Base-by-base conservation (phyloP, 2,888 invertebrate genomes). In the Polietes domitor region DNA sequence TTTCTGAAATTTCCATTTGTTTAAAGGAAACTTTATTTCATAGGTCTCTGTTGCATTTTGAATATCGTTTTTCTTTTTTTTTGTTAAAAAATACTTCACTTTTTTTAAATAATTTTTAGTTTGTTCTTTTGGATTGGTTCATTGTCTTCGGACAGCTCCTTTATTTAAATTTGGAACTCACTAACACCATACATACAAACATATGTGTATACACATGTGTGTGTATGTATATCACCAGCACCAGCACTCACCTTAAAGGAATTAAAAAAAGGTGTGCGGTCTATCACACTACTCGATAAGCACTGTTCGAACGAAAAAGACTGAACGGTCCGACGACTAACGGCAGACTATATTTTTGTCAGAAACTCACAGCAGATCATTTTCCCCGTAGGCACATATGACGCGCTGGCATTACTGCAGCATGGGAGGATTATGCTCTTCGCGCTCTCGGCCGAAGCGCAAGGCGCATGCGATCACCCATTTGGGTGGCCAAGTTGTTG, bases 251-350 rank as follows among this genome's bases (percentile, higher is more conserved):
- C 92, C 92, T 92, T 91, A 90, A 89, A 91, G 91, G 91, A 91
- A 92, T 89, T 89, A 89, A 89, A 90, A 89, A 91, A 90, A 90
- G 89, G 90, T 89, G 89, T 90, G 91, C 91, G 90, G 89, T 88
- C 89, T 90, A 90, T 89, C 91, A 91, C 92, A 90, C 91, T 88
- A 89, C 90, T 91, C 89, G 91, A 89, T 89, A 90, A 89, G 89
- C 89, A 90, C 90, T 91, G 89, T 91, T 89, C 90, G 90, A 91
- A 91, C 91, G 82, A 74, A 90, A 88, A 90, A 90, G 91, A 92
- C 92, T 92, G 92, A 91, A 91, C 91, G 90, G 91, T 91, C 92
- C 92, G 92, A 92, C 92, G 90, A 92, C 91, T 91, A 90, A 92
- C 91, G 92, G 92, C 92, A 92, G 92, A 92, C 92, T 92, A 91